These are phyloP conservation scores for Drosophila prostipennis DNA, from an alignment of 2,888 invertebrate genomes.

Conservation along the genomic window DNA sequence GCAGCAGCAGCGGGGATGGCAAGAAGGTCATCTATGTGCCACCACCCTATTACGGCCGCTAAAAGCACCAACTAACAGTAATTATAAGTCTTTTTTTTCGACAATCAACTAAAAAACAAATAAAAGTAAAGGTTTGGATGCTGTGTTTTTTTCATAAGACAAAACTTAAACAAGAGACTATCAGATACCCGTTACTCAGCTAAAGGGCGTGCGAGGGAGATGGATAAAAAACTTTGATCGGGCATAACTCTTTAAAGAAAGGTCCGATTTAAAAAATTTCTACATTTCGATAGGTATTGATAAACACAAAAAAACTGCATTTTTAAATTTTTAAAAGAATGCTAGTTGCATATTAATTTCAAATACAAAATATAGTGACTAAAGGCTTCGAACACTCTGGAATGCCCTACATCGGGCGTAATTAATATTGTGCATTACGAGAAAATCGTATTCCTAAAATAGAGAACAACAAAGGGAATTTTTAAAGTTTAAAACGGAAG, in stretches of 20 bases:
- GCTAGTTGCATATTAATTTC: too few species aligned
- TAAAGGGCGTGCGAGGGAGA: too few species aligned
- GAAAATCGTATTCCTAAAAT: background rate
- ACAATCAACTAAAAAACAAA: background rate
- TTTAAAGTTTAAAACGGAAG: slow-evolving; percentile 14
- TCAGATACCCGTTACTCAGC: too few species aligned
- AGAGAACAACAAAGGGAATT: background rate
- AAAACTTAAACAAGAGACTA: too few species aligned
- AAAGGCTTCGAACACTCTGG: background rate
- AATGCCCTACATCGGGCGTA: background rate
- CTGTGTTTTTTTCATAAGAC: background rate
- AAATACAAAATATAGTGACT: too few species aligned
- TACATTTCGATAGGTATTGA: too few species aligned
- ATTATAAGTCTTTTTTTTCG: background rate
- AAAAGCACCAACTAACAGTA: background rate
- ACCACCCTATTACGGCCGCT: slow-evolving; percentile 63
- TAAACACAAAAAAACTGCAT: too few species aligned
- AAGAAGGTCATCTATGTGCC: slow-evolving; percentile 63
- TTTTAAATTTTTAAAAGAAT: too few species aligned
- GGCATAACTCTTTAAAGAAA: too few species aligned
- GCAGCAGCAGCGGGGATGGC: slow-evolving; percentile 10
- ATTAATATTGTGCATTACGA: background rate
- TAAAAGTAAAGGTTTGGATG: background rate
- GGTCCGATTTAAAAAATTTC: too few species aligned
- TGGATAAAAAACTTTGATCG: too few species aligned